Conservation (phyloP, 2,797 vertebrate species). For the Carcharodon carcharias region DNA sequence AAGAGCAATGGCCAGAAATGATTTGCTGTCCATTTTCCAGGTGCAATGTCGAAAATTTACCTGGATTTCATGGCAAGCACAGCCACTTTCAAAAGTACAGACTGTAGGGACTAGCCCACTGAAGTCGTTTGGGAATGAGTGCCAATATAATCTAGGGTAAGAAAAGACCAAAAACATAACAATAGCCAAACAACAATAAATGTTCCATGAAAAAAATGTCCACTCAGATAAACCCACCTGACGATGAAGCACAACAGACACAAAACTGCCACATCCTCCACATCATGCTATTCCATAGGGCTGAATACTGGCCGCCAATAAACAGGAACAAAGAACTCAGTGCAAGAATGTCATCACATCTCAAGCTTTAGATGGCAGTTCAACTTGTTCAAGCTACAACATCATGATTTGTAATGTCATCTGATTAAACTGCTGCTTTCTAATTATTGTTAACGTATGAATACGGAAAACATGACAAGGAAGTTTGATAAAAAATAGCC, state of each 20-base stretch:
- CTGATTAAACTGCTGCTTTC: not conserved
- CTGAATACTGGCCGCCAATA: not conserved
- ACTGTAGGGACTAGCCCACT: too few species aligned
- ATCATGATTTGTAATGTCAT: not conserved
- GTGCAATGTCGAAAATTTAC: not conserved
- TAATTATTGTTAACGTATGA: not conserved
- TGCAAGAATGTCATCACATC: slow-evolving; percentile 1
- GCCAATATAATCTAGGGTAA: not conserved
- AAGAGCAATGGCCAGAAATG: not conserved
- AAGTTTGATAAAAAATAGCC: not conserved
- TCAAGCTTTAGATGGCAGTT: not conserved
- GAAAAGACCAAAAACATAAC: not conserved
- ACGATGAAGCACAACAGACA: not conserved
- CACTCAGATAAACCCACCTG: not conserved
- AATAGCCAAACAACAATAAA: not conserved
- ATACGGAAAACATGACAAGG: not conserved
- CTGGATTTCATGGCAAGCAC: too few species aligned
- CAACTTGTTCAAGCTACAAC: not conserved
- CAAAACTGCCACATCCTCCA: not conserved
- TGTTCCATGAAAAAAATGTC: not conserved
- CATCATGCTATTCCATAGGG: not conserved
- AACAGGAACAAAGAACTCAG: not conserved
- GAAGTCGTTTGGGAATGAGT: not conserved
- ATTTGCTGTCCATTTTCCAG: not conserved
- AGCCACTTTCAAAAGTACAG: too few species aligned